Evolutionary conservation across 2,888 invertebrate genomes (phyloP).

Genomic region (Eudemis profundana): DNA sequence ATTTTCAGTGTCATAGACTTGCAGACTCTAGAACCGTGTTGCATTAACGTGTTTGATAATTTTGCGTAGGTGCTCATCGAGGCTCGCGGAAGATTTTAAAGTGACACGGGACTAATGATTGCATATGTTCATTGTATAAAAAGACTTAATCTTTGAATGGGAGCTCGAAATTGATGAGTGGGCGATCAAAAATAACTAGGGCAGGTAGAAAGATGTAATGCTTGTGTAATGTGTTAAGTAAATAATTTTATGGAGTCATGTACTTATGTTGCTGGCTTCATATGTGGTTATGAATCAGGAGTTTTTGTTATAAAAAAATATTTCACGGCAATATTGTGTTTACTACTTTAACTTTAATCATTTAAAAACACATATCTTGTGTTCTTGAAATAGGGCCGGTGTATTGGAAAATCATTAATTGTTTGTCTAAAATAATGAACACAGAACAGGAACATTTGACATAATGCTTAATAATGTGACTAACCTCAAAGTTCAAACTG

Average conservation of each 20-base stretch:
- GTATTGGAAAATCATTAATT: too few species aligned
- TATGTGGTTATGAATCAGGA: background rate
- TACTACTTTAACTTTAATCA: too few species aligned
- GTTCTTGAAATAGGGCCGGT: too few species aligned
- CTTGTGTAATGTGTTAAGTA: constrained; percentile 31
- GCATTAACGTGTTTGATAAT: background rate
- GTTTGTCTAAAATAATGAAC: too few species aligned
- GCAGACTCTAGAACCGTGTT: background rate
- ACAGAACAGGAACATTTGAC: too few species aligned
- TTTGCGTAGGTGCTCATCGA: background rate
- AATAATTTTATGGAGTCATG: constrained; percentile 21
- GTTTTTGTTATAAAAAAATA: too few species aligned
- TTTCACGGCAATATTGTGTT: too few species aligned
- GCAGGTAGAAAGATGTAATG: constrained; percentile 22
- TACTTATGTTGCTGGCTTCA: too few species aligned
- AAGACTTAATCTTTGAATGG: constrained; percentile 12
- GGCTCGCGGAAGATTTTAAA: background rate
- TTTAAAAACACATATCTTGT: too few species aligned
- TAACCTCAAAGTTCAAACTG: constrained; percentile 21
- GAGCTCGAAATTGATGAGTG: constrained; percentile 10
- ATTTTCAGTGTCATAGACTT: too few species aligned
- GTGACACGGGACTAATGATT: background rate
- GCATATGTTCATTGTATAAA: background rate
- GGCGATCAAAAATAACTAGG: constrained; percentile 32
- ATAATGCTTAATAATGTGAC: background rate